These are phyloP conservation scores for Pionites leucogaster DNA, from an alignment of 2,113 vertebrate species.

Conservation along the genomic window DNA sequence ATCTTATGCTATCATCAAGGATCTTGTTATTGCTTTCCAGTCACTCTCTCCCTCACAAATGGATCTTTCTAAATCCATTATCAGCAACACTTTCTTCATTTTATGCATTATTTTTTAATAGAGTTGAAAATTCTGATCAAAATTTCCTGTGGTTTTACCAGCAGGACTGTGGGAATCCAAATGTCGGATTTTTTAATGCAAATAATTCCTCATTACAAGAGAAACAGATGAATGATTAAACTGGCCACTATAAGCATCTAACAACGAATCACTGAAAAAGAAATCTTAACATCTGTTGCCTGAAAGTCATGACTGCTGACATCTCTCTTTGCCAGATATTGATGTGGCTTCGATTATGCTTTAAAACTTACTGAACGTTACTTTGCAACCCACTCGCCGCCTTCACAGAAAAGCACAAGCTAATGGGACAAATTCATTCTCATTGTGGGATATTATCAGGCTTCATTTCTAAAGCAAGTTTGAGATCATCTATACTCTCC, in stretches of 20 bases:
- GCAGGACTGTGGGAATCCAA: background rate
- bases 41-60: slow-evolving; percentile 4
- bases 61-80: slow-evolving; percentile 44
- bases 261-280: background rate
- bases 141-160: background rate
- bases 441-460: background rate
- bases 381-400: background rate
- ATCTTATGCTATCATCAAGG: slow-evolving; percentile 30
- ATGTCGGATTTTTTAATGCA: background rate
- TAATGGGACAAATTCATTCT: background rate
- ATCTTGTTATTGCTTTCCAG: slow-evolving; percentile 16
- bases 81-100: background rate
- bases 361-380: background rate
- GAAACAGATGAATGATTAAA: background rate
- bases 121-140: background rate
- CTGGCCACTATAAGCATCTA: background rate
- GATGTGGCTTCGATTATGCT: background rate
- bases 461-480: background rate
- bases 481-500: background rate
- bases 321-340: background rate
- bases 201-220: background rate
- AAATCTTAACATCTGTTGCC: background rate
- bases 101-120: background rate
- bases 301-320: background rate
- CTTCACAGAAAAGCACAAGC: background rate